Evolutionary conservation across 1,140 invertebrate genomes (phyloP), one percentile per base, ranked within the genome.

Genomic region (Pectinophora gossypiella): DNA sequence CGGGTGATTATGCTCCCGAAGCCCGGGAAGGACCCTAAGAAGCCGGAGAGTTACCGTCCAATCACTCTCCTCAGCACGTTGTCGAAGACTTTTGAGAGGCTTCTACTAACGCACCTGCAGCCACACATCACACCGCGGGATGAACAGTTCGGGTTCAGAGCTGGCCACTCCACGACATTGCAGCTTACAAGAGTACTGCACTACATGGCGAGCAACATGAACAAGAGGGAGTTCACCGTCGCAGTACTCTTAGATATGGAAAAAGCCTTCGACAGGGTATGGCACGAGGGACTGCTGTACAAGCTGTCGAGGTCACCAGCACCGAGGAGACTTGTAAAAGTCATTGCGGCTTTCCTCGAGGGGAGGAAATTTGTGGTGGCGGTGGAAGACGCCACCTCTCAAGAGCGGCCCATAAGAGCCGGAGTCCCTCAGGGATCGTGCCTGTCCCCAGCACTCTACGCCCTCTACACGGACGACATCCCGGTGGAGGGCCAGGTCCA

Each of bases 131-230:
- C n/a, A n/a, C 48, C 49, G 0, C 23, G 59, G 0, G 36, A 45
- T 4, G 68, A 78, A 36, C 76, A 86, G 40, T 72, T 71, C 38
- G 81, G 79, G 0, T 84, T 85, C 48, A 49, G 71, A 19, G 7
- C 54, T 15, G 56, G 59, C 0, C 69, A 76, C 22, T 73, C 60
- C 27, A 77, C 77, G 0, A 64, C 58, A 0, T 51, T 51, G 0
- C 68, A 68, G 20, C 23, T 72, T 13, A 23, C 56, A 3, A 48
- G 64, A 23, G 64, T 71, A 1, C 23, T 64, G 3, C 55, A 63
- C 51, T 10, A 23, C 0, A 12, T 48, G 6, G 15, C 52, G 2
- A 20, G 6, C 7, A 1, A 7, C 2, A 2, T 43, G 0, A 54
- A 53, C n/a, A 46, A 44, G 9, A 21, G 23, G 0, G n/a, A n/a